These are phyloP conservation scores for Anhinga rufa DNA, from an alignment of 2,113 vertebrate species.

Conservation along the genomic window DNA sequence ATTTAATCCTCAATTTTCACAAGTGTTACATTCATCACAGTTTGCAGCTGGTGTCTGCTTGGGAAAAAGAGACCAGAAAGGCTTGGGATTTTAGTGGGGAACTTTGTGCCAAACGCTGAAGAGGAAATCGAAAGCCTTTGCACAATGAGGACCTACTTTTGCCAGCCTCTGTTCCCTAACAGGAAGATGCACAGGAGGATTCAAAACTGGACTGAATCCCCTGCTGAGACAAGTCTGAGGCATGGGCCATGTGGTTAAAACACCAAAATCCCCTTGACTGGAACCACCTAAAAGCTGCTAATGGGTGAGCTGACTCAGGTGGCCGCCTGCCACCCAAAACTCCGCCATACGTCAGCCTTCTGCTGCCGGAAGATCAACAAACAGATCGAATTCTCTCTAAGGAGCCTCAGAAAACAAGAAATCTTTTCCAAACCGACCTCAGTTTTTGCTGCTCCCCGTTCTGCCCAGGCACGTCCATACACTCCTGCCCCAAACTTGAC, in stretches of 20 bases:
- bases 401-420: neutral
- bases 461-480: neutral
- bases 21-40: neutral
- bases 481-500: neutral
- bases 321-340: neutral
- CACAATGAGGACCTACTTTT: neutral
- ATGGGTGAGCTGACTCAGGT: neutral
- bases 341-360: neutral
- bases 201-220: neutral
- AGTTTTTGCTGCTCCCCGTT: neutral
- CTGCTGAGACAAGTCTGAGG: neutral
- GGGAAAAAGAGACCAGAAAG: neutral
- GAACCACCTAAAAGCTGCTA: neutral
- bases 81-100: neutral
- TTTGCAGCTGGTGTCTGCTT: slow-evolving; percentile 12
- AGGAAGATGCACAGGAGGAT: neutral
- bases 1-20: neutral
- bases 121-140: neutral
- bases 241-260: neutral
- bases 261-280: neutral
- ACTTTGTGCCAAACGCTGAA: neutral
- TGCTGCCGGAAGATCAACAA: neutral
- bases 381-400: neutral
- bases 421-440: neutral
- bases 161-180: neutral